Percentiles rank a stretch among this genome's conserved stretches.
Conservation (phyloP, 2,888 invertebrate genomes). For the Apotomis betuletana region DNA sequence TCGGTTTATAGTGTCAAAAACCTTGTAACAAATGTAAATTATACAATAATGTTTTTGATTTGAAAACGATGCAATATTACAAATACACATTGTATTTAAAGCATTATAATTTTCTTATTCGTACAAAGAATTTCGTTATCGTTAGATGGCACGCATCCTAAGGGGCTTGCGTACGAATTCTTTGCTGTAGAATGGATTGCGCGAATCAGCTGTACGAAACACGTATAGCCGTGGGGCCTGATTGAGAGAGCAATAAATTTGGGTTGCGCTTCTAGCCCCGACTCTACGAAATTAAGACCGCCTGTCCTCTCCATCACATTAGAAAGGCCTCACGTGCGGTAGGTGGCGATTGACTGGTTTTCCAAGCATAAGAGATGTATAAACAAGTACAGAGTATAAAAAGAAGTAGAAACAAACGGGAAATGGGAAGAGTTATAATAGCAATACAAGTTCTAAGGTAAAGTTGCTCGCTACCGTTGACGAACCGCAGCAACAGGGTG, state of each 20-base stretch:
- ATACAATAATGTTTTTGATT: background rate
- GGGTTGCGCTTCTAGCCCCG: conserved; percentile 61
- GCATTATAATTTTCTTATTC: conserved; percentile 9
- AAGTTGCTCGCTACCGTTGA: background rate
- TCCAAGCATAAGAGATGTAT: background rate
- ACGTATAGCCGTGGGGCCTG: conserved; percentile 60
- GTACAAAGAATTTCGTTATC: background rate
- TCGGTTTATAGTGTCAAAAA: background rate
- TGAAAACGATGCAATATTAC: background rate
- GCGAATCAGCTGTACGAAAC: conserved; percentile 54
- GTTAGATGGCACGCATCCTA: conserved; percentile 13
- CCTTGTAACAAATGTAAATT: background rate
- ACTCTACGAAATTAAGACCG: conserved; percentile 24
- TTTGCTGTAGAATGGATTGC: conserved; percentile 49
- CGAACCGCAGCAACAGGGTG: background rate
- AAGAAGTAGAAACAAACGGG: background rate
- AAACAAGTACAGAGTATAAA: background rate
- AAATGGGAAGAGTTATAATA: background rate
- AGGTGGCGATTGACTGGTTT: conserved; percentile 1
- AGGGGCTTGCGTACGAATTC: conserved; percentile 50
- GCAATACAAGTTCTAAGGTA: background rate
- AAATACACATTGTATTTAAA: background rate
- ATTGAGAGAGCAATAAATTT: conserved; percentile 70
- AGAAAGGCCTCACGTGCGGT: background rate
- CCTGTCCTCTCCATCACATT: conserved; percentile 16